Base-by-base conservation (phyloP, 2,888 invertebrate species). In the Microchrysa polita region DNA sequence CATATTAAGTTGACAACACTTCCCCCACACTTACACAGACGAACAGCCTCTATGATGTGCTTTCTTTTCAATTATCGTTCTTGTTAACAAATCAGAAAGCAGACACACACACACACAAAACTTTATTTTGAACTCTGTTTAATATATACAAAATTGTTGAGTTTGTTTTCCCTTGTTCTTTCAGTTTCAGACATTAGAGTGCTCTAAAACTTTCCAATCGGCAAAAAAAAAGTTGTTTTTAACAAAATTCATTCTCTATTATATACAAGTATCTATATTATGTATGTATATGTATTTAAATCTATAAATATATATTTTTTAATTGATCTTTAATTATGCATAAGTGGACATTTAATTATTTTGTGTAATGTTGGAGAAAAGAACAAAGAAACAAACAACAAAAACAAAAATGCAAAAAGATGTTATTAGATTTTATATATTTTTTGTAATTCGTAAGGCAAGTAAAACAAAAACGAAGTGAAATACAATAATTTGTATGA, bases 361-460 rank as follows among this genome's bases (percentile, higher is more conserved):
- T 69, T 69, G 69, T 57, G 42, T 57, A 69, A 55, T 40, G 69
- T 69, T 69, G 55, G 69, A 69, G 34, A 55, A 20, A 34, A 42
- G 42, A 34, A n/a, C 12, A 69, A 69, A n/a, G n/a, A n/a, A n/a
- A n/a, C n/a, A n/a, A n/a, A n/a, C n/a, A n/a, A n/a, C n/a, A n/a
- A n/a, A n/a, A n/a, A n/a, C n/a, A n/a, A n/a, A n/a, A 57, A 40
- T 34, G 27, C 34, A 48, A 69, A 57, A 67, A 57, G 10, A 55
- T 69, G 69, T 69, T 69, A 69, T 69, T 69, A 69, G 69, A 69
- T 69, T 69, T 69, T 69, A 69, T 69, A 69, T 69, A 69, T 69
- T 69, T 69, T 69, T 69, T 69, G 69, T 69, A 69, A 55, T 55
- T 69, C 20, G 55, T 55, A 69, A 69, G 69, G 44, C 65, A 65